A percentile compares a stretch with the other conserved stretches of the same genome.
Conservation (phyloP, 2,888 invertebrate genomes). For the Euzetes globulus region DNA sequence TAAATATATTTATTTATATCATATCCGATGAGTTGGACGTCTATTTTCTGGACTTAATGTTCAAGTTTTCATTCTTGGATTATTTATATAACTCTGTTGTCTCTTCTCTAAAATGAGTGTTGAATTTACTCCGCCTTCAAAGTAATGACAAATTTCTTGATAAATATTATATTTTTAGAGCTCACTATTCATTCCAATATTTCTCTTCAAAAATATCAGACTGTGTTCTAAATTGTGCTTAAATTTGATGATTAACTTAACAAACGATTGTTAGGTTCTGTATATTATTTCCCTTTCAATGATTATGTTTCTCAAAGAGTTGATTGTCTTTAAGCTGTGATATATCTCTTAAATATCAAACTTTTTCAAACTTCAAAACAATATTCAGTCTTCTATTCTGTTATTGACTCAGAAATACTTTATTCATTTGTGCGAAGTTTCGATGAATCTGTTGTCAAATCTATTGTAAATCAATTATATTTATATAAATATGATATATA, state of each 20-base stretch:
- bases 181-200: neutral
- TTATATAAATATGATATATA: neutral
- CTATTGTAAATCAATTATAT: neutral
- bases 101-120: neutral
- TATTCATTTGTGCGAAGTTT: no score
- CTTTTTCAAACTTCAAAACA: neutral
- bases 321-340: slow-evolving; percentile 25
- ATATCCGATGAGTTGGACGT: neutral
- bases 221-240: slow-evolving; percentile 28
- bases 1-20: slow-evolving; percentile 6
- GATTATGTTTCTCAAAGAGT: neutral
- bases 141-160: neutral
- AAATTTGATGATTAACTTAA: slow-evolving; percentile 5
- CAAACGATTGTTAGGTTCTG: no score
- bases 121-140: slow-evolving; percentile 20
- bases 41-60: slow-evolving; percentile 11
- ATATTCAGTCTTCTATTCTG: neutral
- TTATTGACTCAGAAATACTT: neutral
- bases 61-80: neutral
- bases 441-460: slow-evolving; percentile 26
- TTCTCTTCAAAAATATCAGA: neutral
- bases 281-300: no score
- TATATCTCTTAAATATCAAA: slow-evolving; percentile 12
- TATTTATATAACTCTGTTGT: slow-evolving; percentile 21
- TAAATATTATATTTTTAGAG: neutral